phyloP scores from a whole-genome alignment of 2,797 vertebrate genomes.

The Eulemur coronatus region DNA sequence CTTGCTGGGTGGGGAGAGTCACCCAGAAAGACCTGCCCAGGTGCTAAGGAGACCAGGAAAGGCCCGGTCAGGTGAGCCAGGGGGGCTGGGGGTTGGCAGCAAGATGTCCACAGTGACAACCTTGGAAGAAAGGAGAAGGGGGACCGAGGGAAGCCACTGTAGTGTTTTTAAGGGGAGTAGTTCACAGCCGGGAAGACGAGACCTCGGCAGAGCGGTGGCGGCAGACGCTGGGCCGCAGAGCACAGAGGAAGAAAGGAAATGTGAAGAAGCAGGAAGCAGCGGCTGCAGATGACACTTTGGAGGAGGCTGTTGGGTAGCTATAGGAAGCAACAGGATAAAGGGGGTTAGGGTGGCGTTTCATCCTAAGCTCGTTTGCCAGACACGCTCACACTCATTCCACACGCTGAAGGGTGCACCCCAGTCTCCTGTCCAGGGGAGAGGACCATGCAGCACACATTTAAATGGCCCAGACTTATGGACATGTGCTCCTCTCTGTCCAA shows the following conservation, averaged over 20 bases:
- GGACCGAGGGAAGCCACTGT: not conserved
- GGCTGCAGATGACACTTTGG: rapidly evolving
- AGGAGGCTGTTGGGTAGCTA: too few relatives aligned
- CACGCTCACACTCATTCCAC: not conserved
- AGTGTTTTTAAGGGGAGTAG: not conserved
- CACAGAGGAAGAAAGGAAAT: rapidly evolving
- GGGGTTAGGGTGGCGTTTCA: not conserved
- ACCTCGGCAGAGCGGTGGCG: too few relatives aligned
- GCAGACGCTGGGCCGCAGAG: not conserved
- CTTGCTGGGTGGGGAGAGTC: not conserved
- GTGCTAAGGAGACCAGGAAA: not conserved
- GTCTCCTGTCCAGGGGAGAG: not conserved
- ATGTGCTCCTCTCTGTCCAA: not conserved
- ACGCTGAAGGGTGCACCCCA: rapidly evolving
- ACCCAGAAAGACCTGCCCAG: not conserved
- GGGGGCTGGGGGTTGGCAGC: rapidly evolving
- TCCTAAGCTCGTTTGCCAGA: not conserved
- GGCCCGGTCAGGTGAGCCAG: rapidly evolving
- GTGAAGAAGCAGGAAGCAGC: rapidly evolving
- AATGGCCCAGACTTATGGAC: not conserved
- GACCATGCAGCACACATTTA: not conserved
- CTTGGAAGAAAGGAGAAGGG: not conserved
- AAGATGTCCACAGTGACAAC: not conserved
- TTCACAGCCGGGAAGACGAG: not conserved
- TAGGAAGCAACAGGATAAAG: not conserved